These are phyloP conservation scores for Stercorarius parasiticus DNA, from an alignment of 2,113 vertebrate species.

Conservation along the genomic window DNA sequence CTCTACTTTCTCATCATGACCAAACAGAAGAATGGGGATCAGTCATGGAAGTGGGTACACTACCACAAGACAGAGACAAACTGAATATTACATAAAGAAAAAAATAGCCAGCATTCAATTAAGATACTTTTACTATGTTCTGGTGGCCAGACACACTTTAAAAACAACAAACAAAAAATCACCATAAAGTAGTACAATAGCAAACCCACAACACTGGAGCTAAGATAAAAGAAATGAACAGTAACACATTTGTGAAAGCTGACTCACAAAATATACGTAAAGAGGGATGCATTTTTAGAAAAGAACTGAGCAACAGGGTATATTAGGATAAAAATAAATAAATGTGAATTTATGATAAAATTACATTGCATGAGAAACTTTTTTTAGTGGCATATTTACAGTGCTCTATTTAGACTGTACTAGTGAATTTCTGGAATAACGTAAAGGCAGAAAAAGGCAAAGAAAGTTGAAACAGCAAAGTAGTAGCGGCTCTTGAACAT, in stretches of 20 bases:
- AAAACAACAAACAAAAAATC: background rate
- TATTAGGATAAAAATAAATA: background rate
- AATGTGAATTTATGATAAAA: background rate
- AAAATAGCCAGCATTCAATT: background rate
- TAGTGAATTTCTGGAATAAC: background rate
- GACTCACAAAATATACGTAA: background rate
- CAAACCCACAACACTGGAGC: background rate
- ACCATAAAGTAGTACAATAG: background rate
- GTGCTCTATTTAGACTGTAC: background rate
- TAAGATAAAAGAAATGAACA: background rate
- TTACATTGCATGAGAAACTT: background rate
- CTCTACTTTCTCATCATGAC: background rate
- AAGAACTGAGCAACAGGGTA: background rate
- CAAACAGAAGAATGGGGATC: background rate
- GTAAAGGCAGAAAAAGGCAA: slow-evolving; percentile 39
- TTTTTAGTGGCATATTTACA: background rate
- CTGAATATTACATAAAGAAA: background rate
- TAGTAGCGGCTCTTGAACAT: background rate
- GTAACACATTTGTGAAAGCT: background rate
- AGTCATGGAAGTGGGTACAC: background rate
- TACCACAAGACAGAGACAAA: background rate
- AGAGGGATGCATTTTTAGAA: background rate
- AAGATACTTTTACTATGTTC: background rate
- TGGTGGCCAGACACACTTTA: background rate
- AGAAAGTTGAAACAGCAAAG: slow-evolving; percentile 22